Evolutionary conservation across 2,797 vertebrate species (phyloP).

Genomic region (Chaunax sp.): DNA sequence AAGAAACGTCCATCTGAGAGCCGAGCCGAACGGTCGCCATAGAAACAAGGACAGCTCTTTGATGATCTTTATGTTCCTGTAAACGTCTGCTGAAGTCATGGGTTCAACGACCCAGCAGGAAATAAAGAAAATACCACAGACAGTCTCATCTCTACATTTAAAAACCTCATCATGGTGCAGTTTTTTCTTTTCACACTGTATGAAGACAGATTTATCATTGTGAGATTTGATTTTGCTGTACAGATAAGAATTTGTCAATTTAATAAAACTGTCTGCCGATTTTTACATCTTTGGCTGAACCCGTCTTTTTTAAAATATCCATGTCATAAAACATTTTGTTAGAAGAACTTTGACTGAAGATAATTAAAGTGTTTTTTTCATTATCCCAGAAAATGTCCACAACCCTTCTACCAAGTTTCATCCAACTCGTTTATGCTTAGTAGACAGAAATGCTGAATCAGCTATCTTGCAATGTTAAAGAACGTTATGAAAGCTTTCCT

Average conservation of each 20-base stretch:
- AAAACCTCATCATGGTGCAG: constrained; percentile 76
- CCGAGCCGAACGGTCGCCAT: no score
- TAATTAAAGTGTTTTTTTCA: no score
- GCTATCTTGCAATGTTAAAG: no score
- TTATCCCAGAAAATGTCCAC: no score
- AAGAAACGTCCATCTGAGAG: no score
- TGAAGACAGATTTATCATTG: constrained; percentile 88
- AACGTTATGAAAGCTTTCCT: no score
- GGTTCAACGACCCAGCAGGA: neutral
- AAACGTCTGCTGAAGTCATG: constrained; percentile 41
- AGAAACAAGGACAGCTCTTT: no score
- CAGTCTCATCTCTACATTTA: constrained; percentile 79
- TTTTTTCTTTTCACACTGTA: constrained; percentile 87
- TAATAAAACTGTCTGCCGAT: constrained; percentile 95
- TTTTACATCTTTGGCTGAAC: constrained; percentile 76
- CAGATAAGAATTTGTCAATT: constrained; percentile 93
- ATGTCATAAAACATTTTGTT: no score
- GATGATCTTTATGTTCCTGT: constrained; percentile 16
- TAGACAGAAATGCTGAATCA: no score
- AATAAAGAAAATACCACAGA: constrained; percentile 62
- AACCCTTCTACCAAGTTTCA: no score
- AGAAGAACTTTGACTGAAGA: no score
- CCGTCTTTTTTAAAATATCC: neutral
- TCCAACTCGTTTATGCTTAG: no score
- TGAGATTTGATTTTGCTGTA: constrained; percentile 90